Evolutionary conservation across 37 sponge, comb jelly and placozoan genomes (phyloP).

Genomic region (Beroe forskalii): DNA sequence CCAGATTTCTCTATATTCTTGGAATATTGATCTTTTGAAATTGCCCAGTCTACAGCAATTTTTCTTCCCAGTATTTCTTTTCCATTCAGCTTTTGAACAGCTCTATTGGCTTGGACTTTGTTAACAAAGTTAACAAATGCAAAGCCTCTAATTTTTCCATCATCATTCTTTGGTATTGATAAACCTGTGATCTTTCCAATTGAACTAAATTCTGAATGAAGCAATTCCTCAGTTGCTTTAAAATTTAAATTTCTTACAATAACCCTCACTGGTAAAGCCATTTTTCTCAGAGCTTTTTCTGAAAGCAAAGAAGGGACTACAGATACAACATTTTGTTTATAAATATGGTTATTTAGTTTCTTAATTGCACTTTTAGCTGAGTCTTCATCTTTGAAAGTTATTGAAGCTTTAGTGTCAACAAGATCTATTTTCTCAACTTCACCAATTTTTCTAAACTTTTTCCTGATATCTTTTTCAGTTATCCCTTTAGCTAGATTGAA

Average conservation of each 20-base stretch:
- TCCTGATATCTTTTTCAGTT: neutral
- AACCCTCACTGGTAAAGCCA: neutral
- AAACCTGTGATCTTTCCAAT: slow-evolving; percentile 3
- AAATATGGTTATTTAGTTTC: slow-evolving; percentile 28
- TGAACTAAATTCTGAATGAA: neutral
- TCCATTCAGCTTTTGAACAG: slow-evolving; percentile 40
- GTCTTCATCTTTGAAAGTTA: slow-evolving; percentile 28
- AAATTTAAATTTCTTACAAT: neutral
- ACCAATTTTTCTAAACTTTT: slow-evolving; percentile 6
- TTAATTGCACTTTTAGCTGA: neutral
- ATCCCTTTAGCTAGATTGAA: neutral
- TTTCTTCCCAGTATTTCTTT: slow-evolving; percentile 30
- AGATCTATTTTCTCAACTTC: neutral
- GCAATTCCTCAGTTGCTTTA: slow-evolving; percentile 15
- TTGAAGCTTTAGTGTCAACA: neutral
- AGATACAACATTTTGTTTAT: slow-evolving; percentile 10
- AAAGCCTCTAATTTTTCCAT: slow-evolving; percentile 19
- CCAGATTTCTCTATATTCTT: neutral
- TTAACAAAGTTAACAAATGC: slow-evolving; percentile 11
- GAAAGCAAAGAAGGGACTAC: slow-evolving; percentile 1
- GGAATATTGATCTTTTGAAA: slow-evolving; percentile 16
- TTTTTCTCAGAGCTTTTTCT: neutral
- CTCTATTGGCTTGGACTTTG: slow-evolving; percentile 13
- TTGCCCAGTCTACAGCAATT: slow-evolving; percentile 25
- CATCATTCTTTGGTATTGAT: neutral